Base-by-base conservation (phyloP, 2,888 invertebrate genomes). In the Scaeva pyrastri region DNA sequence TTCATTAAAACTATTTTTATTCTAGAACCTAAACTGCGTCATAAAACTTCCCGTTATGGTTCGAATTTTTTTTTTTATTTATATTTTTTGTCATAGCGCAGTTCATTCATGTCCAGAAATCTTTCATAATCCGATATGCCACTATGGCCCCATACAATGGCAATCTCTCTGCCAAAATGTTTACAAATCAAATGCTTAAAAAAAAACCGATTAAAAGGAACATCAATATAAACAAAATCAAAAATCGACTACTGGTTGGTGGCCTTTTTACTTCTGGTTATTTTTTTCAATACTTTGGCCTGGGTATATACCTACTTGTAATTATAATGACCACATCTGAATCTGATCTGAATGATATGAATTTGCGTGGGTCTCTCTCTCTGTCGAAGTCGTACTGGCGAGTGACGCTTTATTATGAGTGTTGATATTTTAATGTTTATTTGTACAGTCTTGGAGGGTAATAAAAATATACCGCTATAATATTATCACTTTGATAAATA, bases 181-280 rank as follows among this genome's bases (percentile, higher is more conserved):
- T 72, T 76, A 72, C 58, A 58, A 72, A 84, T 21, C 71, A 19
- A 70, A 60, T 12, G 43, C 43, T 70, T 55, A 52, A 52, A 52
- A 52, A 39, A 64, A 41, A 72, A 21, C n/a, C 48, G 70, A 68
- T 62, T 74, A 56, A 45, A 79, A 70, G 36, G 41, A 64, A 62
- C 58, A 79, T 79, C 64, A 75, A 82, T 41, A 85, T 75, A 80
- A 84, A 80, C 72, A 85, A 73, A 66, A 21, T 19, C 39, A 21
- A 12, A 19, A 39, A 58, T 31, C 60, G 72, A 80, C 85, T 85
- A 80, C 85, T 80, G 85, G 85, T 85, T 83, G 83, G 83, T 78
- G 73, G 78, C 55, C 79, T 26, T 16, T 45, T 19, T 14, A 39
- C 58, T 58, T 58, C 58, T 39, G 39, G 39, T 58, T 19, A 39